A percentile compares a stretch with the other conserved stretches of the same genome.
Conservation (phyloP, 2,113 vertebrate genomes). For the Etheostoma cragini region DNA sequence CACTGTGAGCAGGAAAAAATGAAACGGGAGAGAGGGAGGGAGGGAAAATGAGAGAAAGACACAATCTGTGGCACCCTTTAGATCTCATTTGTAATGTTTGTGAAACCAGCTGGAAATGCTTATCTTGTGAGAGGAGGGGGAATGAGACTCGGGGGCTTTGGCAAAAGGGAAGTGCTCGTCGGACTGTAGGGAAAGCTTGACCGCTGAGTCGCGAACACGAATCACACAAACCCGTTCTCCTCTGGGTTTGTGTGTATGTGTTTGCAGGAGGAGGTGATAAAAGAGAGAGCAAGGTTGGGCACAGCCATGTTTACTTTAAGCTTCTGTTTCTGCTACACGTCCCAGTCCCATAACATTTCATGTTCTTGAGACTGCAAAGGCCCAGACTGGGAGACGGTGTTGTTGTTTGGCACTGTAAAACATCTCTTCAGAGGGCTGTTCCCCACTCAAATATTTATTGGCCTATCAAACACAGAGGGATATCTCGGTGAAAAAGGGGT, state of each 20-base stretch:
- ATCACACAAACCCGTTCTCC: background rate
- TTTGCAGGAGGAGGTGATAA: constrained; percentile 40
- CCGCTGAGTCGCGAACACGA: constrained; percentile 34
- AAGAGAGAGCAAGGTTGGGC: constrained; percentile 27
- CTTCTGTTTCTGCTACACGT: constrained; percentile 63
- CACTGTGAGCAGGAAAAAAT: constrained; percentile 63
- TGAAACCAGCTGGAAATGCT: constrained; percentile 79
- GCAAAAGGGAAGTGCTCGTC: constrained; percentile 34
- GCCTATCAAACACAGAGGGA: constrained; percentile 63
- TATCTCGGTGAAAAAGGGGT: constrained; percentile 34
- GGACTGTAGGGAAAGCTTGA: constrained; percentile 41
- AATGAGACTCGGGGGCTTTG: constrained; percentile 19
- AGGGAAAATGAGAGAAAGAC: constrained; percentile 43
- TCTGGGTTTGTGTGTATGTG: constrained; percentile 25
- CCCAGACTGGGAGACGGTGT: constrained; percentile 47
- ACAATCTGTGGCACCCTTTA: constrained; percentile 53
- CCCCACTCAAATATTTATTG: constrained; percentile 71
- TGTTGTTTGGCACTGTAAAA: constrained; percentile 72
- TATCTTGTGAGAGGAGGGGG: constrained; percentile 53
- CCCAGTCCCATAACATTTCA: constrained; percentile 65
- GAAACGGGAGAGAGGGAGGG: constrained; percentile 14
- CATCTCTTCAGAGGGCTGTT: constrained; percentile 67
- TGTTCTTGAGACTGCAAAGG: constrained; percentile 51
- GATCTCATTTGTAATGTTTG: constrained; percentile 74
- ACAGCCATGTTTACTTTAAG: constrained; percentile 58